Evolutionary conservation across 53 echinoderm and acorn worm species (phyloP).

Genomic region (Holothuria scabra): DNA sequence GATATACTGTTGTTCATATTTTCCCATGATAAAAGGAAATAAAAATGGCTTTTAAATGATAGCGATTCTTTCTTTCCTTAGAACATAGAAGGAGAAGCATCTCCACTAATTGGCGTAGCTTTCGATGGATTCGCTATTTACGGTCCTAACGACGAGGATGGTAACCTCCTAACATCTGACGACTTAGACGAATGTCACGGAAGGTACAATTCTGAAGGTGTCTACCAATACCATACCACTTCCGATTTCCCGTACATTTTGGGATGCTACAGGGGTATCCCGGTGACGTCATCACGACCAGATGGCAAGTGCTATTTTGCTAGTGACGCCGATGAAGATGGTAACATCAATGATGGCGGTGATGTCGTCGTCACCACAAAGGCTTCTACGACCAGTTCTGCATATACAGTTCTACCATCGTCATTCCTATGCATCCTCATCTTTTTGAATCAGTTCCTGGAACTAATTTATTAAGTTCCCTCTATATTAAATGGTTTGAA

Average conservation of each 20-base stretch:
- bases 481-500: no score
- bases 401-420: no score
- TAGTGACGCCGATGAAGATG: constrained; percentile 29
- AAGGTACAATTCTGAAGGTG: constrained; percentile 33
- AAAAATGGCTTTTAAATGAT: constrained; percentile 51
- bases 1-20: neutral
- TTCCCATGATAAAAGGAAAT: constrained; percentile 11
- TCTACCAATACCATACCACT: constrained; percentile 74
- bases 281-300: neutral
- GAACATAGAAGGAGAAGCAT: constrained; percentile 46
- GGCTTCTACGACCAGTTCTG: neutral
- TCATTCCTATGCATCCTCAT: no score
- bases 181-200: constrained; percentile 79
- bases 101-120: constrained; percentile 65
- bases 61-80: constrained; percentile 32
- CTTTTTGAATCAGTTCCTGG: no score
- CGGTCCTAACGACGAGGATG: constrained; percentile 73
- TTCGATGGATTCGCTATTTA: constrained; percentile 77
- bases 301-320: constrained; percentile 36
- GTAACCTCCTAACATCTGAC: constrained; percentile 44
- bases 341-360: neutral
- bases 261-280: constrained; percentile 59
- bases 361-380: neutral
- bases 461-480: no score
- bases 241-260: constrained; percentile 74